Evolutionary conservation across 2,113 vertebrate species (phyloP), one percentile per base, ranked within the genome.

Genomic region (Dunckerocampus dactyliophorus): DNA sequence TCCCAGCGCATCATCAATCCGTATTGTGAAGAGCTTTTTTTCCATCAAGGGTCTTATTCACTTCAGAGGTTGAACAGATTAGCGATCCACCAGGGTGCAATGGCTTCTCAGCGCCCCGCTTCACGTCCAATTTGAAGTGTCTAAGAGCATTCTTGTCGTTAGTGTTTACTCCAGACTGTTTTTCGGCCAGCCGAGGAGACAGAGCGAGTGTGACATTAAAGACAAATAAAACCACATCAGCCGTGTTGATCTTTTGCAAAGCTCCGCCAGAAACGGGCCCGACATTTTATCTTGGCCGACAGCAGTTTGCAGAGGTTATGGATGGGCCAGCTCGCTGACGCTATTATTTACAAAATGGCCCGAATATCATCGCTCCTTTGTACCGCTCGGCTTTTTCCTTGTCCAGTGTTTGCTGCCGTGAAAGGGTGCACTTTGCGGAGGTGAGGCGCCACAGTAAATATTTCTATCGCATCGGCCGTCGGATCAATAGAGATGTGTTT

Each of bases 401-500:
- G 87, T 87, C 85, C 89, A 91, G 89, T 92, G 96, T 97, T 96
- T 94, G 92, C 91, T 90, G 92, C 90, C 92, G 90, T 94, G 88
- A 95, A 92, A 90, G 89, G 66, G 67, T 76, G 84, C 87, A 87
- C 92, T 93, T 94, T 92, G 93, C 93, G 92, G 92, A 92, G 89
- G 90, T 83, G 84, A 90, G 89, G 82, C 8, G 63, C 8, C 82
- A 91, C 88, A 86, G 87, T 89, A 94, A 93, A 92, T 93, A 93
- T 94, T 95, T 94, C 92, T 95, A 91, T 93, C 91, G 92, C 83
- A 90, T 89, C 89, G 12, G 84, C 85, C 86, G 80, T 54, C 69
- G 90, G 93, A 97, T 97, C 95, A 95, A 97, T 97, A 93, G 92
- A 94, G 94, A 92, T 92, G 92, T 95, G 93, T 95, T 95, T 95